phyloP scores from a whole-genome alignment of 2,888 invertebrate genomes.

The Pristionchus arcanus region DNA sequence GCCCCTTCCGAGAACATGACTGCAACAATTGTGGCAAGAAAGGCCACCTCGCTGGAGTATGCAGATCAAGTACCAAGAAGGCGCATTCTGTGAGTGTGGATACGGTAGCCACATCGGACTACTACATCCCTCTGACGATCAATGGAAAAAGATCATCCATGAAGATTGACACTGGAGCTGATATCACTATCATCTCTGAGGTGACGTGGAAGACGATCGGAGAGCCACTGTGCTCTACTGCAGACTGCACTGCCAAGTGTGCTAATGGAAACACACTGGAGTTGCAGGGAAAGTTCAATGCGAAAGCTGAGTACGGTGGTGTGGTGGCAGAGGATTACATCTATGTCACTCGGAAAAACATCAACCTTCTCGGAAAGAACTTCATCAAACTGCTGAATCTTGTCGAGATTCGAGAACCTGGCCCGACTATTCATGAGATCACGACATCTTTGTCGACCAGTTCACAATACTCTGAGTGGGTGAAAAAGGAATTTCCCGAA shows the following conservation, averaged over 20 bases:
- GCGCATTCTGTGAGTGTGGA: not conserved
- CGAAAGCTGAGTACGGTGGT: conserved; percentile 7
- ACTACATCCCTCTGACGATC: too few species aligned
- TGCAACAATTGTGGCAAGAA: conserved; percentile 18
- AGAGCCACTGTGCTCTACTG: not conserved
- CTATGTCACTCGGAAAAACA: not conserved
- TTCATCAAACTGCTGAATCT: too few species aligned
- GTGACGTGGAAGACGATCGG: not conserved
- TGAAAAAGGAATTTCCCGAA: not conserved
- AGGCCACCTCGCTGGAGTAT: conserved; percentile 26
- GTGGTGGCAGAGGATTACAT: not conserved
- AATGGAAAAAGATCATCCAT: too few species aligned
- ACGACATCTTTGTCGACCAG: not conserved
- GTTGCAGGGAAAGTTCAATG: too few species aligned
- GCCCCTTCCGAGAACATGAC: not conserved
- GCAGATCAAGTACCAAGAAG: not conserved
- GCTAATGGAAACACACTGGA: too few species aligned
- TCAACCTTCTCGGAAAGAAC: too few species aligned
- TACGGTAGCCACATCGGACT: too few species aligned
- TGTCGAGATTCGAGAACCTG: not conserved
- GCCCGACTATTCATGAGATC: not conserved
- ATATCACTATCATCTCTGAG: too few species aligned
- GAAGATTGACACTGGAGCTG: too few species aligned
- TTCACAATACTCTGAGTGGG: not conserved
- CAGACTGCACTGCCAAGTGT: not conserved